These are phyloP conservation scores for Xiphydria camelus DNA, from an alignment of 2,888 invertebrate species.

Conservation along the genomic window DNA sequence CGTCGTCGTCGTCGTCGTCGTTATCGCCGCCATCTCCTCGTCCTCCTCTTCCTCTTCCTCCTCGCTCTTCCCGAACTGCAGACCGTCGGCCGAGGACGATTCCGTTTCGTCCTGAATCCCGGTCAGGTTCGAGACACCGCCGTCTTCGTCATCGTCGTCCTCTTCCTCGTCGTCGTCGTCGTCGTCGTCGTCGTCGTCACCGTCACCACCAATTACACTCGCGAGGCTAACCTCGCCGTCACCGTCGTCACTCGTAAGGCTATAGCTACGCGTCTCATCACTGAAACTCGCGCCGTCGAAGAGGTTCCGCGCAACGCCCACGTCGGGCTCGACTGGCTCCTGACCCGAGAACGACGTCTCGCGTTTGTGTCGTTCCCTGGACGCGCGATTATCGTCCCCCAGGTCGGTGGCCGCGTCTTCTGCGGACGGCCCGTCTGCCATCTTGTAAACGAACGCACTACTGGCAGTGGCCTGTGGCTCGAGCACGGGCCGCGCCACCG, in stretches of 20 bases:
- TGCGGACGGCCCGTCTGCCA: constrained; percentile 79
- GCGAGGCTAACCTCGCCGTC: constrained; percentile 12
- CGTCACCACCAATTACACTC: constrained; percentile 25
- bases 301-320: constrained; percentile 52
- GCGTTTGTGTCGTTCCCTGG: constrained; percentile 44
- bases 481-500: constrained; percentile 22
- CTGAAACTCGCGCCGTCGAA: constrained; percentile 62
- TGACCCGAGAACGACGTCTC: constrained; percentile 25
- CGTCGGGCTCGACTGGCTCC: constrained; percentile 41
- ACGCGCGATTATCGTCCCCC: constrained; percentile 43
- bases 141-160: constrained; percentile 19
- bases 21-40: neutral
- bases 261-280: constrained; percentile 58
- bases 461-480: constrained; percentile 30
- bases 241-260: constrained; percentile 23
- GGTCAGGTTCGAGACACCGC: neutral
- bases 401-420: constrained; percentile 64
- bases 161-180: constrained; percentile 13
- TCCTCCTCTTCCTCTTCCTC: constrained; percentile 50
- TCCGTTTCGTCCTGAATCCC: constrained; percentile 5
- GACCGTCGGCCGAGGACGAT: constrained; percentile 1
- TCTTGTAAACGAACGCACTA: constrained; percentile 72
- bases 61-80: constrained; percentile 44
- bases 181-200: constrained; percentile 17
- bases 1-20: no score